Evolutionary conservation across 1,140 invertebrate genomes (phyloP).

Genomic region (Drosophila simulans): DNA sequence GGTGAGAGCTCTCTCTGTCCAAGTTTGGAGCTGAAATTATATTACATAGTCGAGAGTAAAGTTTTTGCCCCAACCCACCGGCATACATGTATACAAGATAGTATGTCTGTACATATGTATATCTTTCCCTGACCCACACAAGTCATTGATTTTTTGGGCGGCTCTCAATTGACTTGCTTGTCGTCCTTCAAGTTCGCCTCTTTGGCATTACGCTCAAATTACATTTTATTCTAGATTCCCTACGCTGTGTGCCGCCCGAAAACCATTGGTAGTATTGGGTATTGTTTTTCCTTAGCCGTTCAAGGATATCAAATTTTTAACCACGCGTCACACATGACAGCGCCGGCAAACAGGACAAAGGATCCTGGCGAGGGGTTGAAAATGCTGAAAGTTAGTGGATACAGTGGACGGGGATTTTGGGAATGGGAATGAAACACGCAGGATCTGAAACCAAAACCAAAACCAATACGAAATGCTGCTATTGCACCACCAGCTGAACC

Average conservation of each 20-base stretch:
- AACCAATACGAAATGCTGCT: constrained; percentile 16
- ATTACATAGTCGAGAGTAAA: constrained; percentile 10
- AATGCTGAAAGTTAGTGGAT: background rate
- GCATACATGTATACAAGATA: background rate
- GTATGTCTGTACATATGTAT: too few relatives aligned
- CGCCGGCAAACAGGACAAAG: constrained; percentile 23
- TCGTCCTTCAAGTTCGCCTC: constrained; percentile 24
- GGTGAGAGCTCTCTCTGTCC: constrained; percentile 13
- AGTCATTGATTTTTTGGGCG: constrained; percentile 42
- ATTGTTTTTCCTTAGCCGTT: constrained; percentile 53
- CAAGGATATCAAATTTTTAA: constrained; percentile 81
- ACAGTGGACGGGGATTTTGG: background rate
- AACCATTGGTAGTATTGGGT: background rate
- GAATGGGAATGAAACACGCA: constrained; percentile 11
- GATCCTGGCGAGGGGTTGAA: background rate
- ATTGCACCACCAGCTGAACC: constrained; percentile 7
- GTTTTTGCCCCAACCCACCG: constrained; percentile 1
- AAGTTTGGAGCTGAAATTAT: constrained; percentile 29
- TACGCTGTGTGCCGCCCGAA: background rate
- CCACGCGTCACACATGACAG: constrained; percentile 75
- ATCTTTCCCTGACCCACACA: constrained; percentile 36
- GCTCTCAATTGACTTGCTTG: constrained; percentile 38
- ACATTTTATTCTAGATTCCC: constrained; percentile 34
- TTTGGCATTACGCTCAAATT: constrained; percentile 25
- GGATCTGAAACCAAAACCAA: constrained; percentile 23